Conservation (phyloP, 2,797 vertebrate genomes). For the Sebastes vulpes region DNA sequence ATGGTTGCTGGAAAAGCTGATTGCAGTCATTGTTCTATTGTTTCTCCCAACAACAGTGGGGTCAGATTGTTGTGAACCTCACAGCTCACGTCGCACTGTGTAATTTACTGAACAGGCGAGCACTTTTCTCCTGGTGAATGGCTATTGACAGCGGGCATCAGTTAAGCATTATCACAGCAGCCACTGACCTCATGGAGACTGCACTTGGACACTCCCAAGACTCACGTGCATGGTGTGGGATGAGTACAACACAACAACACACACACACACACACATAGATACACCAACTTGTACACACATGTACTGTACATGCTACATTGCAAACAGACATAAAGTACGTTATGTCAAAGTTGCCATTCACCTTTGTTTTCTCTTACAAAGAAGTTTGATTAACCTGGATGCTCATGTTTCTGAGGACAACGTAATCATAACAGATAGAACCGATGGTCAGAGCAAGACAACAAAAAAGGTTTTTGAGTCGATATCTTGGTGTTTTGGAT, state of each 20-base stretch:
- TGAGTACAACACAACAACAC: not conserved
- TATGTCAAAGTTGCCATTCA: not conserved
- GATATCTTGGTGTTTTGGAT: not conserved
- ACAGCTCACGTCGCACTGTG: constrained; percentile 68
- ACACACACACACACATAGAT: constrained; percentile 11
- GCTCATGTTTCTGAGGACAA: not conserved
- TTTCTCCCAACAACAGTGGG: constrained; percentile 80
- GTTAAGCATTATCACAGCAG: constrained; percentile 79
- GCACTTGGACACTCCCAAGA: constrained; percentile 47
- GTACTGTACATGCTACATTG: not conserved
- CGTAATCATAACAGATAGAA: not conserved
- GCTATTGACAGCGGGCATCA: constrained; percentile 82
- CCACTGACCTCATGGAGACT: constrained; percentile 72
- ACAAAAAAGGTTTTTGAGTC: not conserved
- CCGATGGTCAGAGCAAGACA: not conserved
- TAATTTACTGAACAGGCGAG: constrained; percentile 85
- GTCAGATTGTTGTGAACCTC: constrained; percentile 81
- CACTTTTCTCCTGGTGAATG: constrained; percentile 80
- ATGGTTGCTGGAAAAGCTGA: constrained; percentile 79
- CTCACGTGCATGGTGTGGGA: constrained; percentile 22
- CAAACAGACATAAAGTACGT: not conserved
- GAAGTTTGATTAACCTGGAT: not conserved
- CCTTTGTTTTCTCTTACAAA: not conserved
- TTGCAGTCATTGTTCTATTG: constrained; percentile 85
- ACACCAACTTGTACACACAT: not conserved